These are phyloP conservation scores for Etheostoma cragini DNA, from an alignment of 2,113 vertebrate genomes.

Conservation along the genomic window DNA sequence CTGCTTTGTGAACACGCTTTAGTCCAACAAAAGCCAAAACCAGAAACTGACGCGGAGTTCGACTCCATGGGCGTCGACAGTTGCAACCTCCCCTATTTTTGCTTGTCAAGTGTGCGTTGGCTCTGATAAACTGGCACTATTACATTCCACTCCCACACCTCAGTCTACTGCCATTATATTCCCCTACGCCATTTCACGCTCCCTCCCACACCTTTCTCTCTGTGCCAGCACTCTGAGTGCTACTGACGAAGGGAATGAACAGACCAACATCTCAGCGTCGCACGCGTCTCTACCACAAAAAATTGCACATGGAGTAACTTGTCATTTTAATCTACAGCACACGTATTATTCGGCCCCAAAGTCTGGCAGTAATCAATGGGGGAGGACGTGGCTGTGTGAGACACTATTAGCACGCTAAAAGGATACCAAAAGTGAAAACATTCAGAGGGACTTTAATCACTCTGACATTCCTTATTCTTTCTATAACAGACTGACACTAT, in stretches of 20 bases:
- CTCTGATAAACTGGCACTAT: slow-evolving; percentile 73
- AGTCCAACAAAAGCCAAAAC: slow-evolving; percentile 39
- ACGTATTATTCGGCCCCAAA: slow-evolving; percentile 51
- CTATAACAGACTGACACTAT: slow-evolving; percentile 50
- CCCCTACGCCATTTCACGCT: slow-evolving; percentile 68
- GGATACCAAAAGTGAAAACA: slow-evolving; percentile 44
- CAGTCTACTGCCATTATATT: slow-evolving; percentile 69
- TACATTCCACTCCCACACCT: slow-evolving; percentile 74
- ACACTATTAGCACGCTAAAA: slow-evolving; percentile 67
- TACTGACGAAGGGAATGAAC: slow-evolving; percentile 48
- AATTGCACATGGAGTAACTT: slow-evolving; percentile 61
- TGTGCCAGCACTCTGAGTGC: slow-evolving; percentile 32
- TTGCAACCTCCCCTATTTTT: slow-evolving; percentile 54
- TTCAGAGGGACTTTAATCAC: slow-evolving; percentile 57
- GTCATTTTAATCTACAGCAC: slow-evolving; percentile 68
- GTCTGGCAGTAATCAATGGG: slow-evolving; percentile 58
- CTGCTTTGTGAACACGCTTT: slow-evolving; percentile 16
- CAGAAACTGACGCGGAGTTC: slow-evolving; percentile 47
- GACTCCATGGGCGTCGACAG: slow-evolving; percentile 58
- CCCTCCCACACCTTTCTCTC: slow-evolving; percentile 67
- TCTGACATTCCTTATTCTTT: slow-evolving; percentile 62
- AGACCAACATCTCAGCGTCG: slow-evolving; percentile 47
- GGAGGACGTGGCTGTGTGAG: slow-evolving; percentile 40
- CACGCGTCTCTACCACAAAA: slow-evolving; percentile 40
- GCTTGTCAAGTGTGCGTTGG: slow-evolving; percentile 66